Conservation (phyloP, 2,797 vertebrate species). For the Poecile montanus region DNA sequence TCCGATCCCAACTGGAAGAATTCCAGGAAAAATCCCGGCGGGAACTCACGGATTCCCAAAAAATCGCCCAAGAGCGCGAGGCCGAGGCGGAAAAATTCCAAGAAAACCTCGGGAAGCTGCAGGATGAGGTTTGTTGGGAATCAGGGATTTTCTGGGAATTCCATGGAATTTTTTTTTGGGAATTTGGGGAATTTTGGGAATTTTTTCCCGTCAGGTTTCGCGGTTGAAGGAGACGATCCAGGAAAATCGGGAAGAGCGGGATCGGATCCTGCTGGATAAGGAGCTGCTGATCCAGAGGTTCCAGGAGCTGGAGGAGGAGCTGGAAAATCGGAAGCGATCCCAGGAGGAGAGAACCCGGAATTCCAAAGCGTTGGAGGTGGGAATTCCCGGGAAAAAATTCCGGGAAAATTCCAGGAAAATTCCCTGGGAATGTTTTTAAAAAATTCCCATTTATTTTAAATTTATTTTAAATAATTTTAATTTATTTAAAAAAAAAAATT, state of each 20-base stretch:
- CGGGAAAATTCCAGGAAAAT: neutral
- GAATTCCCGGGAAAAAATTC: neutral
- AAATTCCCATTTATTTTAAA: too few relatives aligned
- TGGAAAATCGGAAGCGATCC: neutral
- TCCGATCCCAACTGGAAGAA: neutral
- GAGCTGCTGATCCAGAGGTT: neutral
- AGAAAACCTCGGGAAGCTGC: neutral
- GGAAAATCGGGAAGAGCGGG: neutral
- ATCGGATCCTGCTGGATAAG: neutral
- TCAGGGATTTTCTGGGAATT: neutral
- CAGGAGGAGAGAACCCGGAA: neutral
- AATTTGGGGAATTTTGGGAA: too few relatives aligned
- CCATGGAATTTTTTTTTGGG: too few relatives aligned
- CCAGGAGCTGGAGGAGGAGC: neutral
- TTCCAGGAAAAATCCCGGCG: neutral
- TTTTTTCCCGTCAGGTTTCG: neutral
- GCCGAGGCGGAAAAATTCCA: neutral
- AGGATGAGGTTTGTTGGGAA: neutral
- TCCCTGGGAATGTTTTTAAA: too few relatives aligned
- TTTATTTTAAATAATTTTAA: too few relatives aligned
- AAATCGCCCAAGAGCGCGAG: neutral
- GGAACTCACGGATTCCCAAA: neutral
- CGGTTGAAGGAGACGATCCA: neutral
- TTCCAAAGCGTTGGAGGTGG: neutral
- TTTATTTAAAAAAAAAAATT: neutral